Evolutionary conservation across 1,140 invertebrate species (phyloP).

Genomic region (Drosophila chauvacae): DNA sequence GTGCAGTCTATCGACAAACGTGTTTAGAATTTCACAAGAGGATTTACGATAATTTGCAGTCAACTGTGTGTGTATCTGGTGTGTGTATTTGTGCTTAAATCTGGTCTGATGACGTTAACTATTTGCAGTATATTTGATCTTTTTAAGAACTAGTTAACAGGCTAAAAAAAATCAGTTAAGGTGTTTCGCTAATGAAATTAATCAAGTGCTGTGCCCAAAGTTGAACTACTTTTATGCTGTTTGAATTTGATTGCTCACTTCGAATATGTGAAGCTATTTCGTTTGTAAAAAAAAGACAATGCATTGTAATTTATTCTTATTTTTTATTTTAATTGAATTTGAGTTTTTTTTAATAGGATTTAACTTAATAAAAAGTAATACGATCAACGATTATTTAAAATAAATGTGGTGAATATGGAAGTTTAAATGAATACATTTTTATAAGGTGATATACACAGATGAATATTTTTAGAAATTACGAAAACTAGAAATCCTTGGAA

Average conservation of each 20-base stretch:
- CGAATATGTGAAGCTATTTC: background rate
- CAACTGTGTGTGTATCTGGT: slow-evolving; percentile 5
- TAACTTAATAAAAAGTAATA: background rate
- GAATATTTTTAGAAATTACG: background rate
- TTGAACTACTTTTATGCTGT: background rate
- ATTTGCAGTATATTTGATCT: background rate
- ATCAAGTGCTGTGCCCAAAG: slow-evolving; percentile 12
- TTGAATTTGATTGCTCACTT: background rate
- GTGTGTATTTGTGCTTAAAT: slow-evolving; percentile 9
- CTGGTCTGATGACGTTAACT: slow-evolving; percentile 30
- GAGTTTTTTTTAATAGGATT: background rate
- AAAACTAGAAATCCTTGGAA: background rate
- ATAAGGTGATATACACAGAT: background rate
- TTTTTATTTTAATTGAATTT: background rate
- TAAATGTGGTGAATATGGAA: background rate
- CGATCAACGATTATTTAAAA: background rate
- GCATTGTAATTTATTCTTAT: too few species aligned
- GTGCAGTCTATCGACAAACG: slow-evolving; percentile 68
- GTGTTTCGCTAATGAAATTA: slow-evolving; percentile 9
- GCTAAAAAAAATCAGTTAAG: background rate
- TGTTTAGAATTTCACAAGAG: slow-evolving; percentile 73
- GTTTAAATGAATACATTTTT: background rate
- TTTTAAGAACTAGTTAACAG: slow-evolving; percentile 17
- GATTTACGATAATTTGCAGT: slow-evolving; percentile 4
- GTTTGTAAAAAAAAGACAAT: background rate